Evolutionary conservation across 2,797 vertebrate genomes (phyloP), one percentile per base, ranked within the genome.

Genomic region (Lophura swinhoii): DNA sequence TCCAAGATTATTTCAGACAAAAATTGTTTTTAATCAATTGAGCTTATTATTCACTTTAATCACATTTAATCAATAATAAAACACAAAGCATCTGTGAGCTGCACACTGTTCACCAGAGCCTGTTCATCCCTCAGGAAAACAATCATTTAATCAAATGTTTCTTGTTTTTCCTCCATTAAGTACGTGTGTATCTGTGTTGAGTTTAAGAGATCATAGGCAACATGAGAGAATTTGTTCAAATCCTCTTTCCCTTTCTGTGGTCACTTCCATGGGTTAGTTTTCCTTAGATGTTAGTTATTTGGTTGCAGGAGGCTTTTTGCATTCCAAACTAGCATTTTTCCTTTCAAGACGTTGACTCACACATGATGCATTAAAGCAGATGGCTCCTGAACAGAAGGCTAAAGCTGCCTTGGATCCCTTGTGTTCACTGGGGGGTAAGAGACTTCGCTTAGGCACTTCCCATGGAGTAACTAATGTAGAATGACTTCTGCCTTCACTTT

Each of bases 351-450:
- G 87, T 94, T 95, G 91, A 77, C 84, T 91, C 67, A 64, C 89
- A 77, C 58, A 74, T 49, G 87, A 87, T 83, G 33, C 89, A 80
- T 93, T 80, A 69, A 92, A 95, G 92, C 96, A 96, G 95, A 95
- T 96, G 93, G 95, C 89, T 94, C 62, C 90, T 82, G 91, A 89
- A 91, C 93, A 96, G 92, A 93, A 91, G 94, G 87, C 92, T 96
- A 33, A 53, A 94, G 81, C 88, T 92, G 93, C 81, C 84, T 93
- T 28, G 41, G 84, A 91, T 93, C 91, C 78, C 72, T 67, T 4
- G 66, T 7, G 23, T 91, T 94, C 89, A 89, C 69, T 53, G 37
- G 4, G 66, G 93, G 91, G 78, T 93, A 87, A 64, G 75, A 96
- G 90, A 58, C 91, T 39, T 75, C 91, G 83, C 72, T 93, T 71